phyloP scores from a whole-genome alignment of 2,888 invertebrate genomes.

The Chydorus sphaericus region DNA sequence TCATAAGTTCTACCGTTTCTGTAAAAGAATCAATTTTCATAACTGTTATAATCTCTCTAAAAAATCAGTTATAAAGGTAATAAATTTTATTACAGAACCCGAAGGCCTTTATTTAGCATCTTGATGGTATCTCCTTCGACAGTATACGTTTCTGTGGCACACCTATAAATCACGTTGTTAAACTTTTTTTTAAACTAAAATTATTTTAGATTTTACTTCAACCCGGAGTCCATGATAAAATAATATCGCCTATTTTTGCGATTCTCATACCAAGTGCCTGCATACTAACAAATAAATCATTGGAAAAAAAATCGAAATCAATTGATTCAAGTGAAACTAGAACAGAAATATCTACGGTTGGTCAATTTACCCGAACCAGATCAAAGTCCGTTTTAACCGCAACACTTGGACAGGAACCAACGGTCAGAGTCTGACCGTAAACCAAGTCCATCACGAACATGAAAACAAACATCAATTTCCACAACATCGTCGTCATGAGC shows the following conservation, averaged over 20 bases:
- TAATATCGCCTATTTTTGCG: not conserved
- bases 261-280: not conserved
- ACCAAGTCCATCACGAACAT: not conserved
- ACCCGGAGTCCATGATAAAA: not conserved
- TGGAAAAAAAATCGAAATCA: not conserved
- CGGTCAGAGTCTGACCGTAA: not conserved
- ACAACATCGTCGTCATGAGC: too few relatives aligned
- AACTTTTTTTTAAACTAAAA: too few relatives aligned
- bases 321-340: too few relatives aligned
- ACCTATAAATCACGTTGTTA: too few relatives aligned
- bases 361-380: not conserved
- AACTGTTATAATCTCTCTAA: not conserved
- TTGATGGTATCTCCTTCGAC: not conserved
- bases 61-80: not conserved
- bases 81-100: not conserved
- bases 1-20: not conserved
- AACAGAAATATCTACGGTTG: too few relatives aligned
- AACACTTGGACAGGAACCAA: not conserved
- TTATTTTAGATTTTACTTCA: too few relatives aligned
- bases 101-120: not conserved
- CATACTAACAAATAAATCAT: not conserved
- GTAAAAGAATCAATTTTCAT: too few relatives aligned
- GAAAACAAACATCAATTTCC: too few relatives aligned
- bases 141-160: not conserved
- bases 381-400: not conserved